Base-by-base conservation (phyloP, 2,888 invertebrate genomes). In the Polyploca ridens region DNA sequence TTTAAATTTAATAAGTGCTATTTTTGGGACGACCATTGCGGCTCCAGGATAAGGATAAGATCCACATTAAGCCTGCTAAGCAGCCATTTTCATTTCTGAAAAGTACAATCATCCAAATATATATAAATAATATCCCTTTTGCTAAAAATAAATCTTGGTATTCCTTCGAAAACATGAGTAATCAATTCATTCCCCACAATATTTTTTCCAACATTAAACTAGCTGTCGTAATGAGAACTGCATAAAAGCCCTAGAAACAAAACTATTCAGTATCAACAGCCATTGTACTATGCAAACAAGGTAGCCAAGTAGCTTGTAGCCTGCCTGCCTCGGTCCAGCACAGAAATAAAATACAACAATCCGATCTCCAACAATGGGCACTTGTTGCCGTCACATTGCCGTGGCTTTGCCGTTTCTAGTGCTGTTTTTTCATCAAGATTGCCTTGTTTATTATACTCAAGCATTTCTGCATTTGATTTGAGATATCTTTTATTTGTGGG, bases 311-410 rank as follows among this genome's bases (percentile, higher is more conserved):
- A 61, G 46, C 46, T n/a, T 46, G 46, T n/a, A 46, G 46, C 41
- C 35, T 5, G 19, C 41, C 35, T 13, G 44, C 62, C 38, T 64
- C 68, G 60, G 65, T 62, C 64, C 65, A 63, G 13, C 64, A 64
- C 60, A 61, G 66, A 70, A 77, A 68, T 59, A 61, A 66, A 67
- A 66, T 65, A 71, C 64, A 33, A 58, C 33, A 66, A 66, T 63
- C 61, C 57, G 68, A 64, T 44, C 38, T 14, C 46, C 61, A 57
- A 62, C 58, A 54, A 65, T 57, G 58, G 63, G 67, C 69, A 77
- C 77, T 78, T 74, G 75, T 78, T 78, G 77, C 73, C 63, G 64
- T 58, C 63, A 49, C 54, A 64, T 62, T 64, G 62, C 63, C 62
- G 67, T 58, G 67, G 64, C 69, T 72, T 54, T 19, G 54, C 16